Evolutionary conservation across 2,797 vertebrate species (phyloP), one percentile per base, ranked within the genome.

Genomic region (Eutrigla gurnardus): DNA sequence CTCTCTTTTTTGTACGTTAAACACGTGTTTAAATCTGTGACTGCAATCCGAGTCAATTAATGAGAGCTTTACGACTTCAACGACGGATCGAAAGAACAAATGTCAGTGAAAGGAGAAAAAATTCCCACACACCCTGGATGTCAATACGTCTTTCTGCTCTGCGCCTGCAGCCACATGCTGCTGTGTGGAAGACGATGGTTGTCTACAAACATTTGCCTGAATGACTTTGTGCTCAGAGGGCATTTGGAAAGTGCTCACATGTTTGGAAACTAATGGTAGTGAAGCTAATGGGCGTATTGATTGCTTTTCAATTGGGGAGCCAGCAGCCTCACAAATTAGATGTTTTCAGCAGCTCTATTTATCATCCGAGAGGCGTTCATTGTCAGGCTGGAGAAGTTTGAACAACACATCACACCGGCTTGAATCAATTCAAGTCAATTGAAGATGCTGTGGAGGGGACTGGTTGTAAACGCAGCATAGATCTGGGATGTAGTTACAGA

Each of bases 271-370:
- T 81, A 85, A 83, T 78, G 78, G 84, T 75, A 70, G 73, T n/a
- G 65, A 57, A 88, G 83, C 86, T 92, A 92, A 93, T 91, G 87
- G 83, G 61, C 35, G 66, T 85, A 92, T 93, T 90, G 89, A 93
- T 92, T 86, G 80, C 73, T 82, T 91, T 85, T 87, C 75, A 82
- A 89, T 87, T 62, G 73, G 43, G 15, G 46, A 80, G 79, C 86
- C 77, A 70, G 83, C 75, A 81, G 86, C 82, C 74, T 83, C 75
- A 63, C 85, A 91, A 90, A 93, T 88, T n/a, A 89, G 89, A 90
- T 75, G 78, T 86, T 89, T 86, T 92, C 88, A 89, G 88, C 77
- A 63, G 73, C 82, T 78, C 75, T 65, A 87, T 91, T 82, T 86
- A 87, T 92, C 86, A 90, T 77, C 77, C 35, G 5, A 57, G 78